A percentile compares a stretch with the other conserved stretches of the same genome.
These are phyloP conservation scores for Pyrrhia umbra DNA, from an alignment of 2,888 invertebrate species.

Conservation along the genomic window DNA sequence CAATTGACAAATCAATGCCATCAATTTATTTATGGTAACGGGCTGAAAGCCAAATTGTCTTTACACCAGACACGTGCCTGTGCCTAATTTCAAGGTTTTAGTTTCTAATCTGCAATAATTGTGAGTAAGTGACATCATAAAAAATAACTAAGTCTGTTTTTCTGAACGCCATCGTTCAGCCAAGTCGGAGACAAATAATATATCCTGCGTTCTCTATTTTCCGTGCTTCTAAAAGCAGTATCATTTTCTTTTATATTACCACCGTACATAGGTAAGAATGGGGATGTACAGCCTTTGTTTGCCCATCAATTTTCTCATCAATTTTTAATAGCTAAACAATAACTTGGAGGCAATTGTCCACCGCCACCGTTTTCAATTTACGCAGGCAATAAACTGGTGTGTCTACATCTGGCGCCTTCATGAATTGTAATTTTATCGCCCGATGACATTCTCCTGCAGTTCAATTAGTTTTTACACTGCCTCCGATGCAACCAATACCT, in stretches of 20 bases:
- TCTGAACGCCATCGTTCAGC: not conserved
- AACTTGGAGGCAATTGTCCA: conserved; percentile 80
- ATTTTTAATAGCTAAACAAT: conserved; percentile 85
- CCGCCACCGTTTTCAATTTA: conserved; percentile 84
- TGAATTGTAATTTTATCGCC: conserved; percentile 85
- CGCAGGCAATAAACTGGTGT: conserved; percentile 81
- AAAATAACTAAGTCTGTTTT: not conserved
- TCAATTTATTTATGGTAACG: conserved; percentile 20
- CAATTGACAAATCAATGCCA: conserved; percentile 16
- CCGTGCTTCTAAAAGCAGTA: conserved; percentile 12
- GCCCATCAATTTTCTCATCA: conserved; percentile 62
- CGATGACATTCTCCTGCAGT: conserved; percentile 81
- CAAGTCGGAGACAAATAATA: not conserved
- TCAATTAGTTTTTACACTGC: conserved; percentile 83
- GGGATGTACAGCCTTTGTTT: conserved; percentile 39
- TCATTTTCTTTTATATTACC: conserved; percentile 25
- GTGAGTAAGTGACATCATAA: not conserved
- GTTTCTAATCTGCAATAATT: not conserved
- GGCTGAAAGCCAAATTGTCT: conserved; percentile 38
- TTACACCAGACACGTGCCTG: conserved; percentile 1
- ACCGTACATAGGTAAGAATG: conserved; percentile 2
- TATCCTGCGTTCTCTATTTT: conserved; percentile 10
- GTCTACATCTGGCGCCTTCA: conserved; percentile 84
- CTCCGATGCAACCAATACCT: conserved; percentile 55
- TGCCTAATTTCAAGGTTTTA: conserved; percentile 15